Evolutionary conservation across 30 jellyfish, hydroid and myxozoan species (phyloP).

Genomic region (Sanderia malayensis): DNA sequence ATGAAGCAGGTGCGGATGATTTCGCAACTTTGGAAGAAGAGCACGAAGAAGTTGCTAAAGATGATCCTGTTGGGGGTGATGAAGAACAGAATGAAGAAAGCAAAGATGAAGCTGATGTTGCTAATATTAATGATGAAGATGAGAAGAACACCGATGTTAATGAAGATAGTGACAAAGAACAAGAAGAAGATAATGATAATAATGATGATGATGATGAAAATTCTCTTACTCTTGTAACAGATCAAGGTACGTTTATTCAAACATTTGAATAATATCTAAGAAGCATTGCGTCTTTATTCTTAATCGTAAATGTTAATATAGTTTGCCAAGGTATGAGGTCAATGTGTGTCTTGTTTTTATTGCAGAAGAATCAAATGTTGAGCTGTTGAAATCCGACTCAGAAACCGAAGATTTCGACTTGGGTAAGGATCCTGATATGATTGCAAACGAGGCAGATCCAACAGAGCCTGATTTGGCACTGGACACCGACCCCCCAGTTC

Average conservation of each 20-base stretch:
- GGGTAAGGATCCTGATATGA: constrained; percentile 64
- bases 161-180: constrained; percentile 1
- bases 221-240: background rate
- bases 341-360: no score
- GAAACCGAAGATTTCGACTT: constrained; percentile 43
- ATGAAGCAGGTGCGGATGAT: constrained; percentile 2
- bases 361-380: constrained; percentile 24
- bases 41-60: background rate
- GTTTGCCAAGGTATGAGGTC: no score
- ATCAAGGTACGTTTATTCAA: background rate
- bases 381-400: constrained; percentile 25
- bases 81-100: background rate
- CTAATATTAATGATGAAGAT: background rate
- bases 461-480: background rate
- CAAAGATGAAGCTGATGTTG: background rate
- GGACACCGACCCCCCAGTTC: constrained; percentile 32
- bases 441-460: constrained; percentile 2
- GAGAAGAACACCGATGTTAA: background rate
- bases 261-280: no score
- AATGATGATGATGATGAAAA: constrained; percentile 6
- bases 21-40: background rate
- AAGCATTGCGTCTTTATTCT: no score
- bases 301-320: no score
- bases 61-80: background rate
- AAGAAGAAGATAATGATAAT: constrained; percentile 1